phyloP scores from a whole-genome alignment of 2,113 vertebrate species.

The Nesogale talazaci region DNA sequence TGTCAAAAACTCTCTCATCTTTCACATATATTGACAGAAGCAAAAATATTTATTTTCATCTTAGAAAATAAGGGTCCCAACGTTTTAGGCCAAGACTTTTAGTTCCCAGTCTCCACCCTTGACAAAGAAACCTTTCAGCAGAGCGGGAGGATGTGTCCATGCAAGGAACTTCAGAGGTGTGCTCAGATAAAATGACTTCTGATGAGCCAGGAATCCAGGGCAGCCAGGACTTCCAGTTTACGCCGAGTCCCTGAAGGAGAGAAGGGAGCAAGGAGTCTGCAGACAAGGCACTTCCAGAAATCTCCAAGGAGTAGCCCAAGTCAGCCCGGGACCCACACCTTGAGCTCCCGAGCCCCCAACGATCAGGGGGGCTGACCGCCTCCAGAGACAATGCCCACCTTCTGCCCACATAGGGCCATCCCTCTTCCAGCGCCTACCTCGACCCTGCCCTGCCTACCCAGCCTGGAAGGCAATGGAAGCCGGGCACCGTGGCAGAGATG shows the following conservation, averaged over 20 bases:
- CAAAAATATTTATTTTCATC: constrained; percentile 75
- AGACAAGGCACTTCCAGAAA: constrained; percentile 30
- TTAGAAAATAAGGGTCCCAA: constrained; percentile 74
- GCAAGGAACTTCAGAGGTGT: constrained; percentile 26
- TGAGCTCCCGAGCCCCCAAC: not conserved
- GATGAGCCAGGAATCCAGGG: not conserved
- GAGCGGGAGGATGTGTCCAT: constrained; percentile 51
- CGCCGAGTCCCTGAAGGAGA: constrained; percentile 32
- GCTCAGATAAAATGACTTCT: constrained; percentile 20
- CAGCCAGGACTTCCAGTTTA: not conserved
- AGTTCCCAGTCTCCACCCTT: constrained; percentile 58
- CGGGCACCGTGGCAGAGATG: not conserved
- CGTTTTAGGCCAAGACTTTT: not conserved
- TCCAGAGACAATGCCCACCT: not conserved
- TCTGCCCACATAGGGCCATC: not conserved
- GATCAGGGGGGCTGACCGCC: accelerated
- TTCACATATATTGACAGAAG: constrained; percentile 75
- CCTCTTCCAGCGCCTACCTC: not conserved
- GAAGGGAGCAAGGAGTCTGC: not conserved
- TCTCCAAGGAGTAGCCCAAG: not conserved
- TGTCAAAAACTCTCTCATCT: constrained; percentile 41
- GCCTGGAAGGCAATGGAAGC: not conserved
- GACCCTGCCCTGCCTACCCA: accelerated
- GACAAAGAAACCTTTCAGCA: constrained; percentile 12
- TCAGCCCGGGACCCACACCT: not conserved